Base-by-base conservation (phyloP, 64 coral and sea anemone species). In the Porites lutea region DNA sequence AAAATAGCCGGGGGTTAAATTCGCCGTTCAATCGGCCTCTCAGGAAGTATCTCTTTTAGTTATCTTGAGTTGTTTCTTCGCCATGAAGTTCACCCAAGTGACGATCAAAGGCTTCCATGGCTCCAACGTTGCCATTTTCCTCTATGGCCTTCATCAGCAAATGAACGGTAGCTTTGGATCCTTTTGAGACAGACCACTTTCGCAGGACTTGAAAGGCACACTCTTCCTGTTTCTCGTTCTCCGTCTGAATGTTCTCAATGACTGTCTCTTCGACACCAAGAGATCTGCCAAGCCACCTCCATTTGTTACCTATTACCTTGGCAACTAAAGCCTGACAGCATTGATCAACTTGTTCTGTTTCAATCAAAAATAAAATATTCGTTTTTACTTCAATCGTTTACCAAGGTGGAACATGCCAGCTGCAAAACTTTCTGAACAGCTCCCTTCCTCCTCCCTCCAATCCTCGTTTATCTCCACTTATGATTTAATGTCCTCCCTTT, bases 241-340 rank as follows among this genome's bases (percentile, higher is more conserved):
- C 81, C 1, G 46, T 51, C 0, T 84, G 9, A 50, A 84, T 84
- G 61, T 66, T 84, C 2, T 69, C 44, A 2, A 76, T 76, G 6
- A 11, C 22, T 84, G 62, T 68, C 0, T 84, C 81, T 13, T 6
- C 5, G 19, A 84, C 81, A 50, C 1, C 61, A 4, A 84, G 81
- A 19, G 8, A 16, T n/a, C 81, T 84, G 8, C 81, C 81, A n/a
- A 84, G 5, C 48, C 48, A 84, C 45, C 52, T 84, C 81, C 81
- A 84, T 4, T 84, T 52, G 44, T 84, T 51, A 0, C 46, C 81
- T 47, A 68, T 66, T 52, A 18, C 62, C 48, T 84, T 27, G 48
- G 81, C 81, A 9, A 84, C 81, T 48, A 54, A 19, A n/a, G 62
- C 81, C 18, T 20, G 61, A 52, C 81, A 84, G 59, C 81, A 84